Conservation (phyloP, 2,888 invertebrate species). For the Criorhina ranunculi region DNA sequence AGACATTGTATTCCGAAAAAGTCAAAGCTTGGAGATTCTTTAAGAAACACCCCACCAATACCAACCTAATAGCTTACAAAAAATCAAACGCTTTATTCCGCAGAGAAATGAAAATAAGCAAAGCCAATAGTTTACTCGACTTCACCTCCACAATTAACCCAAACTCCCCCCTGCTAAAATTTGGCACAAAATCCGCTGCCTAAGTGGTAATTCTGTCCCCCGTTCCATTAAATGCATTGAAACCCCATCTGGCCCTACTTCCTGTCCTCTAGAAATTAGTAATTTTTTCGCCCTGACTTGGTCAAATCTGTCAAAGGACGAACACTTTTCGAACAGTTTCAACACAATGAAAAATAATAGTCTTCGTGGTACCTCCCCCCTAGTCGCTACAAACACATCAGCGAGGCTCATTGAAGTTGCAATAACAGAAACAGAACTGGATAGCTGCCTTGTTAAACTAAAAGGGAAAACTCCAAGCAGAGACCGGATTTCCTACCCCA, state of each 20-base stretch:
- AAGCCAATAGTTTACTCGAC: neutral
- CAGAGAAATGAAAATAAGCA: neutral
- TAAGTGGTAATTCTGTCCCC: neutral
- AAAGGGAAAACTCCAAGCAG: conserved; percentile 22
- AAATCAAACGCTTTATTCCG: neutral
- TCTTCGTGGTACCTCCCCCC: neutral
- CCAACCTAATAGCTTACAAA: neutral
- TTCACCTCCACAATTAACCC: neutral
- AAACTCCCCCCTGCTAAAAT: neutral
- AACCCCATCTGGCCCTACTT: neutral
- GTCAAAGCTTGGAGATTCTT: neutral
- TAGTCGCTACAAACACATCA: neutral
- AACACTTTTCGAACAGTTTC: neutral
- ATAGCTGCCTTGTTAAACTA: neutral
- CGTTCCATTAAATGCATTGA: neutral
- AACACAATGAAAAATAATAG: neutral
- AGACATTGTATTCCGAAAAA: neutral
- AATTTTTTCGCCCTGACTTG: neutral
- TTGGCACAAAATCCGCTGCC: conserved; percentile 3
- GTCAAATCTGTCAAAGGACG: too few species aligned
- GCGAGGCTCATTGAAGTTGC: neutral
- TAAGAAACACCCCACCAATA: neutral
- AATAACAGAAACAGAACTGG: neutral
- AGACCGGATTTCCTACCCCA: neutral
- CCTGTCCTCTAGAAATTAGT: neutral